Base-by-base conservation (phyloP, 2,888 invertebrate genomes). In the Choreutis nemorana region DNA sequence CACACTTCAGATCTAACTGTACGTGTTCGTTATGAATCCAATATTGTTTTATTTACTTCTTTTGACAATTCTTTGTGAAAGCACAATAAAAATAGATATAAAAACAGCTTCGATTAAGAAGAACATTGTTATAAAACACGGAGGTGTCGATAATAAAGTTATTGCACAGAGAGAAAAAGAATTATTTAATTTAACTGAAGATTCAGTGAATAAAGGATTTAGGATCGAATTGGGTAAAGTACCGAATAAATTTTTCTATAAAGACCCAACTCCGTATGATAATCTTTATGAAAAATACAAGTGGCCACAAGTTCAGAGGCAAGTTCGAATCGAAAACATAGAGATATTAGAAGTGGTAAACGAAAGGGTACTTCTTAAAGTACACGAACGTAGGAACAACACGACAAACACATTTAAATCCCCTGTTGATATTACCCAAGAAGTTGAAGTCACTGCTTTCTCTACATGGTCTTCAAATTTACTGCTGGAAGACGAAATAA, bases 201-300 rank as follows among this genome's bases (percentile, higher is more conserved):
- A 42, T 2, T 66, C 61, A 36, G 34, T 75, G 3, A 70, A 63
- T 14, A 36, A 28, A 35, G 72, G 67, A 1, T 37, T 66, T 2
- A 37, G 34, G 28, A 30, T 55, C 0, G 66, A 67, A 41, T 34
- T 75, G 1, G 72, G 68, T 0, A 61, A 40, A 37, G 38, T 25
- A 3, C 68, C 75, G 0, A 41, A 65, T 1, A 46, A 60, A 4
- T 40, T 72, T 8, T 73, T 55, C 30, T 23, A 71, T 2, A 62
- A 45, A 28, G 64, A 73, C 14, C 72, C 72, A 0, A 73, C 73
- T 0, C 34, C 41, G 0, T 63, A 66, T 20, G 52, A 55, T 0
- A 37, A 68, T 30, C 26, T 68, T 5, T 75, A 49, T 29, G 20
- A 51, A 15, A 44, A 53, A 21, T 67, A 39, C 32, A 36, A 67